Percentiles rank a stretch among this genome's conserved stretches.
Evolutionary conservation across 1,140 invertebrate species (phyloP).

Genomic region (Ruditapes philippinarum): DNA sequence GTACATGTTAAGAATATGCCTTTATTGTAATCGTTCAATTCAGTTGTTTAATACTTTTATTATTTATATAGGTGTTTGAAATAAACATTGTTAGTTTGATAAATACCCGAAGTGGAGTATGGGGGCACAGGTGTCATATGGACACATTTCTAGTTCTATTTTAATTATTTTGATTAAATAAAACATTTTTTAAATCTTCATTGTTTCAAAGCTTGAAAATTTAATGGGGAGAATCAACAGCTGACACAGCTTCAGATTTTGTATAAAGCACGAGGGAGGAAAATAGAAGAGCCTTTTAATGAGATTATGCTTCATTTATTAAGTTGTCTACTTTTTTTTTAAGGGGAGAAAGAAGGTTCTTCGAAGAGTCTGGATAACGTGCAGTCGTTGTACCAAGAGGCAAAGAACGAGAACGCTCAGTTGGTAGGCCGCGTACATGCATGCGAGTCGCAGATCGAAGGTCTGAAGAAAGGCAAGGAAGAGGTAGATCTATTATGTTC

Average conservation of each 20-base stretch:
- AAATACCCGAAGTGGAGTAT: too few species aligned
- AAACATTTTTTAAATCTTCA: too few species aligned
- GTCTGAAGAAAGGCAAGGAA: constrained; percentile 78
- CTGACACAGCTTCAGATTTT: constrained; percentile 82
- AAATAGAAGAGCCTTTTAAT: constrained; percentile 82
- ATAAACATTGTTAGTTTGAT: too few species aligned
- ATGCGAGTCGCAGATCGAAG: constrained; percentile 76
- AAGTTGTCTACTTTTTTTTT: too few species aligned
- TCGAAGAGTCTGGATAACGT: constrained; percentile 76
- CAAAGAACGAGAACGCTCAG: constrained; percentile 75
- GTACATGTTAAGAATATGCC: too few species aligned
- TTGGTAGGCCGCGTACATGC: constrained; percentile 73
- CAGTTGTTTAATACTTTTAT: too few species aligned
- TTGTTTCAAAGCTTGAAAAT: constrained; percentile 64
- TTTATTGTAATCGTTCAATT: too few species aligned
- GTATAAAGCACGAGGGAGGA: constrained; percentile 82
- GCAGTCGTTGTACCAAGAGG: constrained; percentile 76
- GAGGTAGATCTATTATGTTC: constrained; percentile 77
- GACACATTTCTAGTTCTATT: too few species aligned
- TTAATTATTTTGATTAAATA: too few species aligned
- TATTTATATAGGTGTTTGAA: too few species aligned
- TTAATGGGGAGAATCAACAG: constrained; percentile 70
- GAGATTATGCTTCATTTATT: too few species aligned
- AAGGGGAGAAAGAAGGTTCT: constrained; percentile 81
- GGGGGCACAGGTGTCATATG: too few species aligned